Base-by-base conservation (phyloP, 1,140 invertebrate species). In the Cylas formicarius region DNA sequence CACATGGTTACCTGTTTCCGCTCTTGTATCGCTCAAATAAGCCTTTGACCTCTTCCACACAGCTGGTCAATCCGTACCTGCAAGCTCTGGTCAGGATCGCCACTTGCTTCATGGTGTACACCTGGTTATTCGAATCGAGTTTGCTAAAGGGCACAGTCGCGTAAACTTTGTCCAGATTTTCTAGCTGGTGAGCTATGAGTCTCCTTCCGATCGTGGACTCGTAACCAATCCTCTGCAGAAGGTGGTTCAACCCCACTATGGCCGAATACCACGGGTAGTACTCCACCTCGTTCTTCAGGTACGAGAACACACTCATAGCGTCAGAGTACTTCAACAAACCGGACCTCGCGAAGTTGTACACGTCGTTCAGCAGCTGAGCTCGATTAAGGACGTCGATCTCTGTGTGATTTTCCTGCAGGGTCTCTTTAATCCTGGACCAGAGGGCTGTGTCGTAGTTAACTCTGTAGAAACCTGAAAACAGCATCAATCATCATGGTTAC, bases 301-400 rank as follows among this genome's bases (percentile, higher is more conserved):
- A 83, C 1, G 67, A 65, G 0, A 77, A 64, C 1, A 80, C 62
- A 2, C 76, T 63, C 6, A 85, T 63, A 0, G 75, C 73, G 11
- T 70, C 62, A 0, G 54, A 45, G 16, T 76, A 72, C 5, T 53
- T 51, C 3, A 74, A 64, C 6, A 11, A 6, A 8, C 57, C 61
- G 44, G 71, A 64, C 27, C 73, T 63, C 2, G 73, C 63, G 49
- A 77, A 67, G 57, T 80, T 80, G 22, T 88, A 69, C 2, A 82
- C 70, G 66, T 92, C 89, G 53, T 90, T 84, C 3, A 90, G 71
- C 8, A 90, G 70, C 62, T 87, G 84, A 0, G 84, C 86, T 57
- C 86, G 73, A 63, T 87, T 91, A 0, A 82, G 60, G 34, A 74
- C 74, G 51, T 80, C 73, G 20, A 86, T 82, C 4, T 65, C 64